Evolutionary conservation across 2,888 invertebrate species (phyloP), one percentile per base, ranked within the genome.

Genomic region (Xanthorhoe designata): DNA sequence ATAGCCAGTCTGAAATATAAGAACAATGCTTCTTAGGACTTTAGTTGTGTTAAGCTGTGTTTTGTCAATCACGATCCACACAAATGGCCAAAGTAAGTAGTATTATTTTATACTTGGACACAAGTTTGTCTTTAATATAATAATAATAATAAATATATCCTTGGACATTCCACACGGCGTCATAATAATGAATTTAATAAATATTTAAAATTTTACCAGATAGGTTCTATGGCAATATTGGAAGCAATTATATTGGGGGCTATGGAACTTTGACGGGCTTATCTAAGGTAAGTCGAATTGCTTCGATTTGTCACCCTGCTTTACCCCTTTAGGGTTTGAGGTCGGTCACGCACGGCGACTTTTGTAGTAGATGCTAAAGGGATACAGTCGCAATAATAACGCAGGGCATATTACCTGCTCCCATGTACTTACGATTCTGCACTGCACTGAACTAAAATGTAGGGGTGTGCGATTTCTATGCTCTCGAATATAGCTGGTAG

Each of bases 81-180:
- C 63, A 13, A 32, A 63, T 47, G 63, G 63, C 19, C 63, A 57
- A 45, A n/a, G 57, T 57, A 58, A 63, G 63, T 53, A 7, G 47
- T 15, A 35, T 52, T 18, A 38, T 15, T 45, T 45, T 45, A 7
- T 35, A 35, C 9, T 9, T 35, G 35, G 24, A 24, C 24, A 24
- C 0, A 9, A 35, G 2, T 10, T 35, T 9, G 35, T 9, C 10
- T 35, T 35, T 9, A 35, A 9, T 35, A 7, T 1, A 35, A 35
- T 9, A n/a, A 1, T 9, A 1, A 9, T 9, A 35, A 9, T 35
- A n/a, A n/a, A n/a, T n/a, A n/a, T n/a, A n/a, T n/a, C n/a, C n/a
- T n/a, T n/a, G n/a, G n/a, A n/a, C n/a, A n/a, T n/a, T n/a, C n/a
- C n/a, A n/a, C n/a, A n/a, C n/a, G n/a, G n/a, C n/a, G n/a, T n/a